These are phyloP conservation scores for Drosophila pallidifrons DNA, from an alignment of 1,140 invertebrate genomes.

Conservation along the genomic window DNA sequence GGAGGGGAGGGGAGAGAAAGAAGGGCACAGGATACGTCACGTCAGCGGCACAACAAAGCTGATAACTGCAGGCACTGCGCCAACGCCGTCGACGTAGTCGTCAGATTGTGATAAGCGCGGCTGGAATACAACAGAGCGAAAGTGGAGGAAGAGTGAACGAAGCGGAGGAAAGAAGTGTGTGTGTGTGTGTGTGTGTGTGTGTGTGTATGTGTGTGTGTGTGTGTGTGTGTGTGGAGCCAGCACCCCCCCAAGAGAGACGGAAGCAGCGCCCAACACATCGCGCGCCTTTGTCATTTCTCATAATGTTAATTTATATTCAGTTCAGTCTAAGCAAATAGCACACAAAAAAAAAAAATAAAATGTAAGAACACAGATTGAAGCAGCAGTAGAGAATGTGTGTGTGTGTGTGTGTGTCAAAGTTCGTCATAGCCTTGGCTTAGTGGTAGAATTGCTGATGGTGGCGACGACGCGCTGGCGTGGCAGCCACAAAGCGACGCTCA, in stretches of 20 bases:
- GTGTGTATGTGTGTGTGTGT: background rate
- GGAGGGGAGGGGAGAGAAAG: background rate
- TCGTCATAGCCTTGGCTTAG: conserved; percentile 16
- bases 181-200: too few relatives aligned
- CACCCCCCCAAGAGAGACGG: conserved; percentile 18
- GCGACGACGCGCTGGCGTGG: conserved; percentile 70
- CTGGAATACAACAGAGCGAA: conserved; percentile 5
- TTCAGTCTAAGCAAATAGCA: conserved; percentile 74
- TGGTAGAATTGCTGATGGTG: conserved; percentile 51
- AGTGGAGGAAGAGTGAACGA: background rate
- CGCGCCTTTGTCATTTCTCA: conserved; percentile 78
- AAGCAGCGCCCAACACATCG: conserved; percentile 52
- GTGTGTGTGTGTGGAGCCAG: background rate
- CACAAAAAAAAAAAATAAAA: conserved; percentile 57
- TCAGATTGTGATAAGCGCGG: conserved; percentile 51
- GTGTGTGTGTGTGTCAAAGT: background rate
- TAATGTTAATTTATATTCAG: conserved; percentile 83
- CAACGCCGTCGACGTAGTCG: conserved; percentile 25
- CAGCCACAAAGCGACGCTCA: conserved; percentile 68
- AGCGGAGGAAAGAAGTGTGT: background rate
- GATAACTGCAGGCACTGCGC: conserved; percentile 78
- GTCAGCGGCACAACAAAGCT: conserved; percentile 76
- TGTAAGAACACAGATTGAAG: conserved; percentile 26
- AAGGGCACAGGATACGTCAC: conserved; percentile 71
- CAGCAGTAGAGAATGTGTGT: conserved; percentile 5